Base-by-base conservation (phyloP, 2,888 invertebrate species). In the Aquatica leii region DNA sequence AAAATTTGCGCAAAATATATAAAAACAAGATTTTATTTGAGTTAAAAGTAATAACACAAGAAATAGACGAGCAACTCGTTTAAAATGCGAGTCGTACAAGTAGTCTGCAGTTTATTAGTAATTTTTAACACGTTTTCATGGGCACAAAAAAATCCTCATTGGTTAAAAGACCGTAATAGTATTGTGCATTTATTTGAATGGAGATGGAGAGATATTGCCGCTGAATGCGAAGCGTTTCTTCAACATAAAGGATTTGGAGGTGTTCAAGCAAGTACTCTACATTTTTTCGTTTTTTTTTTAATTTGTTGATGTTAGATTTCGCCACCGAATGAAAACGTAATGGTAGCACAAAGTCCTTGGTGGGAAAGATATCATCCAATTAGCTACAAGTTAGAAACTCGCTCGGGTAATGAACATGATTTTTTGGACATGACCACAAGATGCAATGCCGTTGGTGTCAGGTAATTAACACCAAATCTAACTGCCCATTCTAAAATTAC, bases 341-440 rank as follows among this genome's bases (percentile, higher is more conserved):
- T 88, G 0, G 82, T 90, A 40, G 49, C 58, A 6, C 77, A 77
- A 2, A 84, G 91, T 0, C 92, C 95, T 0, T 96, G 95, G 95
- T 95, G 89, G 88, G 94, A 95, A 77, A 83, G 94, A 11, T 94
- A 95, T 79, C 94, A 95, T 79, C 93, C 93, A 0, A 88, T 94
- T 43, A 93, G 94, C 17, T 96, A 95, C 82, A 83, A 84, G 14
- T 82, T 94, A 40, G 76, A 78, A 1, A 93, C 93, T 0, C 86
- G 95, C 58, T 93, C 93, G 21, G 95, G 95, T 35, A 87, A 86
- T 67, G 90, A 91, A 72, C 74, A 81, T 11, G 88, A 91, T 67
- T 92, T 96, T 74, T 78, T 83, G 9, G 83, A 87, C 65, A 96
- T 96, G 95, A 88, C 91, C 0, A 81, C 83, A 15, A 84, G 93